phyloP scores from a whole-genome alignment of 2,888 invertebrate genomes.

The Meteorus colon region DNA sequence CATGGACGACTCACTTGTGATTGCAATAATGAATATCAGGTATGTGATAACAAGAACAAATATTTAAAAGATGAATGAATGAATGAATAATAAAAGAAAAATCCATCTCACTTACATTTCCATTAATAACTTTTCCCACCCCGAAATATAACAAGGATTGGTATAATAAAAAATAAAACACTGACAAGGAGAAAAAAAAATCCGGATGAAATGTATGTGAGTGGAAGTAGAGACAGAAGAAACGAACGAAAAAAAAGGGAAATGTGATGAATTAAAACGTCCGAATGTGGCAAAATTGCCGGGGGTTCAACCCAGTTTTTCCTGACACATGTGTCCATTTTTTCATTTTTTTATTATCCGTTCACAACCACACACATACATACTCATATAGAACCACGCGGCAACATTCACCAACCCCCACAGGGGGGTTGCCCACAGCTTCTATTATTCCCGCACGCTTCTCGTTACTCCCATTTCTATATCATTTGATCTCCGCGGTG shows the following conservation, averaged over 20 bases:
- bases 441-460: slow-evolving; percentile 29
- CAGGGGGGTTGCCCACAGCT: slow-evolving; percentile 18
- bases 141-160: slow-evolving; percentile 17
- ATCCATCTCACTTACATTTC: slow-evolving; percentile 12
- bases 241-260: slow-evolving; percentile 15
- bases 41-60: slow-evolving; percentile 60
- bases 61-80: slow-evolving; percentile 29
- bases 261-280: slow-evolving; percentile 43
- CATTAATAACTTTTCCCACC: slow-evolving; percentile 6
- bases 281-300: slow-evolving; percentile 47
- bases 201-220: neutral
- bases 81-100: slow-evolving; percentile 2
- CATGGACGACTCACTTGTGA: slow-evolving; percentile 77
- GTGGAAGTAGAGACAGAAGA: neutral
- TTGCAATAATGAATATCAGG: slow-evolving; percentile 75
- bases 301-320: slow-evolving; percentile 48
- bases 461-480: slow-evolving; percentile 31
- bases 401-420: neutral
- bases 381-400: neutral
- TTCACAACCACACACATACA: slow-evolving; percentile 15
- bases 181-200: slow-evolving; percentile 33
- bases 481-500: slow-evolving; percentile 28
- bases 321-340: slow-evolving; percentile 31
- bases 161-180: slow-evolving; percentile 5
- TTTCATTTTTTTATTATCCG: slow-evolving; percentile 24